Evolutionary conservation across 2,888 invertebrate species (phyloP), one percentile per base, ranked within the genome.

Genomic region (Phengaris arion): DNA sequence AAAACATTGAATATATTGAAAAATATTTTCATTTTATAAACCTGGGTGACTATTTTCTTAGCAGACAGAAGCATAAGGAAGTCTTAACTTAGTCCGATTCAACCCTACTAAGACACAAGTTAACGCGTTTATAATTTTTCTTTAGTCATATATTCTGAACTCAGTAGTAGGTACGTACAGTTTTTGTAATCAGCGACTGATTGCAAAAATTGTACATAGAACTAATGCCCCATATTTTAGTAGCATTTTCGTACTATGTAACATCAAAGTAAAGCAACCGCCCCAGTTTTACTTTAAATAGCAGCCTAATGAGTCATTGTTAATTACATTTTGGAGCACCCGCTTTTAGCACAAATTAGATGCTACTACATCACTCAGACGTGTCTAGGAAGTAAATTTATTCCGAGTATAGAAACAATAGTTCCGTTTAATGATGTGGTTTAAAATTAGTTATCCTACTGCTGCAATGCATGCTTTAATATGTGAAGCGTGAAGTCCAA

Each of bases 311-410:
- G 72, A 72, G 72, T 52, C 35, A 69, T 72, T 52, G 22, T 72
- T 69, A 54, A 72, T 72, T 72, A 54, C 72, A 52, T 72, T 72
- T 72, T 72, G 15, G 35, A 72, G 52, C 51, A 12, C 35, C 52
- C 51, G 72, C 72, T 72, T 72, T 72, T 52, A 72, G 72, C 52
- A 54, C 54, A 72, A 72, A 72, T 72, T 69, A 69, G 69, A 69
- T 72, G 72, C 35, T 35, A 15, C 72, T 52, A 52, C 52, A 54
- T 35, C 52, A 52, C 22, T 22, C 22, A 22, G 22, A 54, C 72
- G 72, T 54, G 72, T 52, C 72, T 72, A 54, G 54, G 35, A 72
- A 54, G 12, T 52, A 35, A 54, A 54, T 72, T 72, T 72, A 35
- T 72, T 12, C 15, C 10, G 15, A n/a, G 69, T 70, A 12, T 54